Evolutionary conservation across 2,888 invertebrate genomes (phyloP).

Genomic region (Schrankia costaestrigalis): DNA sequence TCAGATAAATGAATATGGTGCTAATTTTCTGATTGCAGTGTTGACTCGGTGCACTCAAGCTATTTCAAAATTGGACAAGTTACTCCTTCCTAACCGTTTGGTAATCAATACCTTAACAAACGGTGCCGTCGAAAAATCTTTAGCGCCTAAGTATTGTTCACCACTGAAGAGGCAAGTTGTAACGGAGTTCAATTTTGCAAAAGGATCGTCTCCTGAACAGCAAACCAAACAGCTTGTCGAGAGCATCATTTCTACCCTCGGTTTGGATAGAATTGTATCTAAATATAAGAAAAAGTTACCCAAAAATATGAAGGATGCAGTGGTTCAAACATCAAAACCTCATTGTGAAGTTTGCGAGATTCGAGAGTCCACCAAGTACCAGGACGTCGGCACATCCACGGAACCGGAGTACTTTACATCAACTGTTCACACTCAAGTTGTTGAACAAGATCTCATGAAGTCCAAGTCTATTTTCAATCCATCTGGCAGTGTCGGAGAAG

Average conservation of each 20-base stretch:
- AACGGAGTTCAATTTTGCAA: slow-evolving; percentile 63
- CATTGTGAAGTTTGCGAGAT: slow-evolving; percentile 68
- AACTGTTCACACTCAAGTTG: slow-evolving; percentile 66
- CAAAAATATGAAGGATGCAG: slow-evolving; percentile 59
- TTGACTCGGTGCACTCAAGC: slow-evolving; percentile 65
- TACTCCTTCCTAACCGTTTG: slow-evolving; percentile 59
- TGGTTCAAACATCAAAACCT: slow-evolving; percentile 60
- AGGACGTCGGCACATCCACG: slow-evolving; percentile 43
- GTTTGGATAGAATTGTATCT: slow-evolving; percentile 52
- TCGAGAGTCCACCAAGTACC: slow-evolving; percentile 48
- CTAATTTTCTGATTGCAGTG: slow-evolving; percentile 64
- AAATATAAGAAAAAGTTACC: slow-evolving; percentile 50
- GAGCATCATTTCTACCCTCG: slow-evolving; percentile 56
- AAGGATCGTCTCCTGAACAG: slow-evolving; percentile 34
- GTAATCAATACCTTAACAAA: slow-evolving; percentile 48
- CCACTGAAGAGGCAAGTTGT: slow-evolving; percentile 65
- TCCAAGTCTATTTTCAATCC: slow-evolving; percentile 67
- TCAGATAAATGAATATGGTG: slow-evolving; percentile 24
- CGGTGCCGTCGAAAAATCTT: slow-evolving; percentile 43
- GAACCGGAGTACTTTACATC: slow-evolving; percentile 53
- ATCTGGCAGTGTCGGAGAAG: slow-evolving; percentile 53
- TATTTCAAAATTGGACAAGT: slow-evolving; percentile 48
- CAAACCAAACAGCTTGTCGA: slow-evolving; percentile 68
- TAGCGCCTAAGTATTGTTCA: slow-evolving; percentile 59
- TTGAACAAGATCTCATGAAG: slow-evolving; percentile 64